Evolutionary conservation across 2,113 vertebrate genomes (phyloP).

Genomic region (Ciconia stormi): DNA sequence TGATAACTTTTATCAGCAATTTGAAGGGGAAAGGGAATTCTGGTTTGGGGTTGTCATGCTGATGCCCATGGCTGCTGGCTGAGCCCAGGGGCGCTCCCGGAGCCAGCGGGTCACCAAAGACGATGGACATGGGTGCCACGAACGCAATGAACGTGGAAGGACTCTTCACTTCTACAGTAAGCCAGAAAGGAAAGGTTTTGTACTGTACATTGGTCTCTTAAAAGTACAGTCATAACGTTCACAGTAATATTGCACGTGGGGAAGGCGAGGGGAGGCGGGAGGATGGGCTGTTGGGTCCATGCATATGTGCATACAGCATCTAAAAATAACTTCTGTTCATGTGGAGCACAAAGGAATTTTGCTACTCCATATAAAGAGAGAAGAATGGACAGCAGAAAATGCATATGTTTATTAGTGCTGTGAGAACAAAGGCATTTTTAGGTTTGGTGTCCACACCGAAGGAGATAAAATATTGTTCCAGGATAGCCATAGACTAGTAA

Average conservation of each 20-base stretch:
- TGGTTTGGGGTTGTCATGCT: neutral
- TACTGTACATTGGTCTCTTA: neutral
- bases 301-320: no score
- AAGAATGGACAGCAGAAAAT: neutral
- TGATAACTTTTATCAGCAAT: neutral
- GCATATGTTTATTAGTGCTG: neutral
- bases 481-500: neutral
- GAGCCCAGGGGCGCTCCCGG: neutral
- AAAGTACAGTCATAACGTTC: neutral
- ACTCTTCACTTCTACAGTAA: neutral
- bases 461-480: neutral
- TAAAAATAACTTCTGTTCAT: neutral
- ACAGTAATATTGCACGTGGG: neutral
- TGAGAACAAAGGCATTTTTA: neutral
- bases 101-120: accelerated
- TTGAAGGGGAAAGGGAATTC: neutral
- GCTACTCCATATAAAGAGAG: neutral
- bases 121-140: neutral
- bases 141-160: accelerated
- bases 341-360: neutral
- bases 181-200: neutral
- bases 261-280: neutral
- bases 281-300: accelerated
- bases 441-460: neutral
- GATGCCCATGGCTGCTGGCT: neutral